phyloP scores from a whole-genome alignment of 2,113 vertebrate genomes.

The Xiphophorus hellerii region DNA sequence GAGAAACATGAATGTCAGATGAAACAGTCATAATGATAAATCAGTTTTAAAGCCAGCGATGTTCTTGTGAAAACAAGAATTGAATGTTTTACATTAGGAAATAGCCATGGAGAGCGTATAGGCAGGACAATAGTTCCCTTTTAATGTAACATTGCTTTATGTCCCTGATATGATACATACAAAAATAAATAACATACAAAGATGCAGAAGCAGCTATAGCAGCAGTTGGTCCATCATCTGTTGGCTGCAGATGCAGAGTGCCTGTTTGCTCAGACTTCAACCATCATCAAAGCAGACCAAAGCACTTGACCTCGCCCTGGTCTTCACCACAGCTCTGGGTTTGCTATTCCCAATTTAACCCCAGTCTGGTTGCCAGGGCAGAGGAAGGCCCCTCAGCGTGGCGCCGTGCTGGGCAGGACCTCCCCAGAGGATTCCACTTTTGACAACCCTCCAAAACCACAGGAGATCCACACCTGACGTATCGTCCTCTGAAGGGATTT shows the following conservation, averaged over 20 bases:
- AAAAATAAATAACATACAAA: neutral
- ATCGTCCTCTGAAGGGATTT: slow-evolving; percentile 23
- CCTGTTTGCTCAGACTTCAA: slow-evolving; percentile 44
- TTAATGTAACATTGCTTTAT: neutral
- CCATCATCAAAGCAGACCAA: slow-evolving; percentile 70
- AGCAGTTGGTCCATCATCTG: neutral
- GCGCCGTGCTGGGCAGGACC: slow-evolving; percentile 67
- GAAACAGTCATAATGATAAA: no score
- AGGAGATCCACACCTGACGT: slow-evolving; percentile 56
- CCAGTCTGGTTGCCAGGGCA: slow-evolving; percentile 49
- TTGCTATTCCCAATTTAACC: slow-evolving; percentile 74
- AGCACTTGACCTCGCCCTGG: slow-evolving; percentile 72
- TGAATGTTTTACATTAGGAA: no score
- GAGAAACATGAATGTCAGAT: no score
- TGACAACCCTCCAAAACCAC: slow-evolving; percentile 48
- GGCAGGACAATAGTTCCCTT: neutral
- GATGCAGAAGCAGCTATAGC: neutral
- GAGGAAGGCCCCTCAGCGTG: slow-evolving; percentile 46
- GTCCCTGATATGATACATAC: no score
- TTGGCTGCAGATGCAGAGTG: slow-evolving; percentile 31
- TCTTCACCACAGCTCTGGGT: slow-evolving; percentile 68
- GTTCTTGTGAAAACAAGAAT: no score
- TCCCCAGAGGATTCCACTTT: slow-evolving; percentile 56
- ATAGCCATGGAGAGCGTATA: no score
- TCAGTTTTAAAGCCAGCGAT: no score